Evolutionary conservation across 2,888 invertebrate genomes (phyloP).

Genomic region (Acanthosoma haemorrhoidale): DNA sequence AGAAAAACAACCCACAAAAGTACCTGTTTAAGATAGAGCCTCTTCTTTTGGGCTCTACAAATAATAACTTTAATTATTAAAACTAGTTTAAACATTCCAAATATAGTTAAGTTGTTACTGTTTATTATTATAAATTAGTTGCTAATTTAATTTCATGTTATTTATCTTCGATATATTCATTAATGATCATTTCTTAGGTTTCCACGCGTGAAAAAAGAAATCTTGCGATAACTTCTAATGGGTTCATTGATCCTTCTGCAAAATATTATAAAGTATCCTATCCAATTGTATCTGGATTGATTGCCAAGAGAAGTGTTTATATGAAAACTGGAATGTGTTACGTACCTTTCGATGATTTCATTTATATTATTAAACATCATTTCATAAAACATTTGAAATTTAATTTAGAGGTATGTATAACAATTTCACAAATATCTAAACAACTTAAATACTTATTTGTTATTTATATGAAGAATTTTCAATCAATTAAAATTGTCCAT

Average conservation of each 20-base stretch:
- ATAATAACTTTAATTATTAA: too few relatives aligned
- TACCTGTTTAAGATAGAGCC: too few relatives aligned
- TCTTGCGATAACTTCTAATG: neutral
- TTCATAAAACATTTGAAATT: neutral
- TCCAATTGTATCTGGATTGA: conserved; percentile 4
- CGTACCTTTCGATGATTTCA: conserved; percentile 24
- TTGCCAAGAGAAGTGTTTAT: conserved; percentile 25
- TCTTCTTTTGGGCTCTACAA: too few relatives aligned
- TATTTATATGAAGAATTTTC: too few relatives aligned
- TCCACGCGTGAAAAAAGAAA: neutral
- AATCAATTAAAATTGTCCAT: too few relatives aligned
- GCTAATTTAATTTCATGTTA: too few relatives aligned
- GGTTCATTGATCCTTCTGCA: neutral
- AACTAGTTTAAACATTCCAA: too few relatives aligned
- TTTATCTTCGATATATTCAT: too few relatives aligned
- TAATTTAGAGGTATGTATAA: conserved; percentile 10
- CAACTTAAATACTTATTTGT: too few relatives aligned
- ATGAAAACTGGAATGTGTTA: conserved; percentile 27
- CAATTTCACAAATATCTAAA: neutral
- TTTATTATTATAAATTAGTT: too few relatives aligned
- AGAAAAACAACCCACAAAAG: too few relatives aligned
- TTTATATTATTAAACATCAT: neutral
- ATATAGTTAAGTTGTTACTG: too few relatives aligned
- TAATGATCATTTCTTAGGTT: neutral
- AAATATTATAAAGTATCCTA: conserved; percentile 32